Conservation (phyloP, 2,113 vertebrate genomes). For the Nothocercus julius region DNA sequence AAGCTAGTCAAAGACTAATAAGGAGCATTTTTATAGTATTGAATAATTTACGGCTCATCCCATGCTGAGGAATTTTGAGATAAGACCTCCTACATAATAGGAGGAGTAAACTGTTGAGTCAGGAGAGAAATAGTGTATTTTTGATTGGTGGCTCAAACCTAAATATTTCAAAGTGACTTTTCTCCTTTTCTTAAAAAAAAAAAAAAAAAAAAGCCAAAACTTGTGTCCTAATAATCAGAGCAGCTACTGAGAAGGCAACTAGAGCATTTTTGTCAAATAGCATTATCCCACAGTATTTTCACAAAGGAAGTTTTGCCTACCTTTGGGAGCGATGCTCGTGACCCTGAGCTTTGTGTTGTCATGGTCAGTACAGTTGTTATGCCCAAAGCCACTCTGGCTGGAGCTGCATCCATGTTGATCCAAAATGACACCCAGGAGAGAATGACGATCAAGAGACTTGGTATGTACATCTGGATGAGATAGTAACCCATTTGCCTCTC, state of each 20-base stretch:
- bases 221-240: not conserved
- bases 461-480: conserved; percentile 97
- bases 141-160: not conserved
- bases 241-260: not conserved
- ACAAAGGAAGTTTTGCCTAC: conserved; percentile 56
- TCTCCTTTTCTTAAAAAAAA: not conserved
- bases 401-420: conserved; percentile 95
- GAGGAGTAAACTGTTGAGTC: not conserved
- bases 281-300: not conserved
- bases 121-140: not conserved
- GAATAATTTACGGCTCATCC: not conserved
- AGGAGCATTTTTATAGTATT: not conserved
- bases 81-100: no score
- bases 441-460: conserved; percentile 90
- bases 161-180: not conserved
- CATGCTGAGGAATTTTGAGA: no score
- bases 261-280: not conserved
- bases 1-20: not conserved
- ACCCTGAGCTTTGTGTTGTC: conserved; percentile 98
- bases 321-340: conserved; percentile 95
- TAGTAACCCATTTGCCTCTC: conserved; percentile 99
- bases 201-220: no score
- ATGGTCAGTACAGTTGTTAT: conserved; percentile 98
- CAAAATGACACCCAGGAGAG: conserved; percentile 97
- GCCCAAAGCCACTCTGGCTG: conserved; percentile 93